phyloP scores from a whole-genome alignment of 37 sponge, comb jelly and placozoan species.

The Geodia barretti region DNA sequence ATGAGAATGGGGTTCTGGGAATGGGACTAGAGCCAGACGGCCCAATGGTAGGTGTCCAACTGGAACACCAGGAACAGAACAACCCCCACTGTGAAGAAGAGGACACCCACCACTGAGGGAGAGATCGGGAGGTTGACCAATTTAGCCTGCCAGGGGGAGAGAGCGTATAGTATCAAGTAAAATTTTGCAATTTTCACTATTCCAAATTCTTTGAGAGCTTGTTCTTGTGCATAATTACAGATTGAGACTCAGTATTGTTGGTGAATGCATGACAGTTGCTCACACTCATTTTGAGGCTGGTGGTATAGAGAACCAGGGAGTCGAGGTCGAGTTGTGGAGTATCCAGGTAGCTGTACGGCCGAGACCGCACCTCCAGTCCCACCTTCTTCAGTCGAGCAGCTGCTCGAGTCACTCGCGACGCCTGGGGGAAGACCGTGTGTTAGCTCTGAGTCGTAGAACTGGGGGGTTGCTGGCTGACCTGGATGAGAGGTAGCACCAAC shows the following conservation, averaged over 20 bases:
- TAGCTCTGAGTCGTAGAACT: not conserved
- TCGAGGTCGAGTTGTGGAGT: conserved; percentile 76
- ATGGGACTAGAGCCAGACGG: conserved; percentile 45
- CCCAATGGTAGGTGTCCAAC: conserved; percentile 40
- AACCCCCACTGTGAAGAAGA: conserved; percentile 37
- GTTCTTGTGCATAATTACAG: not conserved
- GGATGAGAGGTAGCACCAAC: conserved; percentile 46
- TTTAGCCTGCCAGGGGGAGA: conserved; percentile 48
- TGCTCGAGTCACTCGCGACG: conserved; percentile 60
- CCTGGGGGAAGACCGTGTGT: conserved; percentile 28
- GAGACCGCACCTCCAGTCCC: conserved; percentile 56
- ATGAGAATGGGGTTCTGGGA: no score
- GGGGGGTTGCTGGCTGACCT: conserved; percentile 19
- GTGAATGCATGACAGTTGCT: conserved; percentile 1
- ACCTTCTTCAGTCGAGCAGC: conserved; percentile 43
- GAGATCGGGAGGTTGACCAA: conserved; percentile 55
- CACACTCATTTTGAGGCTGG: conserved; percentile 51
- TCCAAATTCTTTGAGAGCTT: not conserved
- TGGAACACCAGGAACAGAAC: conserved; percentile 49
- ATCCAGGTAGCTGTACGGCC: conserved; percentile 78
- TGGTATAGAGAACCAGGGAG: conserved; percentile 65
- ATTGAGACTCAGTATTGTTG: no score
- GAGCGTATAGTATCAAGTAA: no score
- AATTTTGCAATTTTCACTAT: no score
- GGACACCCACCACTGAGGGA: conserved; percentile 47